phyloP scores from a whole-genome alignment of 37 sponge, comb jelly and placozoan genomes.

The Crambe crambe region DNA sequence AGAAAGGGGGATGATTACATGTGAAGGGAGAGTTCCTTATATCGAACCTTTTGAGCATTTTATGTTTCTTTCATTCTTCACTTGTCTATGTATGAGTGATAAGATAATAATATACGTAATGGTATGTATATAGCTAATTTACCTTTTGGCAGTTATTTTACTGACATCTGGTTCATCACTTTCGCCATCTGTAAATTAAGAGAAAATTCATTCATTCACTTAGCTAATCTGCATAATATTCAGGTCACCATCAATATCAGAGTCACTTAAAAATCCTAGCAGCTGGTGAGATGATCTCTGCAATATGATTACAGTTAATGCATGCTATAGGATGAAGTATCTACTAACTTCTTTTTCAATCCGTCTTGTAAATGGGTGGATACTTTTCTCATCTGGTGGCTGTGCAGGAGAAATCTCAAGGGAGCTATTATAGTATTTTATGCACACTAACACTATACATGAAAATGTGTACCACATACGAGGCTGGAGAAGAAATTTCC shows the following conservation, averaged over 20 bases:
- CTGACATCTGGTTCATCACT: neutral
- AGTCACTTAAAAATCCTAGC: slow-evolving; percentile 1
- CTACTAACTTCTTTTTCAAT: neutral
- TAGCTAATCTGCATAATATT: slow-evolving; percentile 31
- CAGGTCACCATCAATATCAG: slow-evolving; percentile 20
- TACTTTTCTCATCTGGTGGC: neutral
- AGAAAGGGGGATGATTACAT: too few relatives aligned
- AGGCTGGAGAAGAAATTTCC: too few relatives aligned
- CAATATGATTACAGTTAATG: neutral
- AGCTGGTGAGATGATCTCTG: neutral
- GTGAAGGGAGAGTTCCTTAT: too few relatives aligned
- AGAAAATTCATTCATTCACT: slow-evolving; percentile 1
- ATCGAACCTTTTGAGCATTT: too few relatives aligned
- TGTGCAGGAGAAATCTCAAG: neutral
- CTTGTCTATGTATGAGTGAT: too few relatives aligned
- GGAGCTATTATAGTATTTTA: neutral
- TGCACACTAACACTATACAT: neutral
- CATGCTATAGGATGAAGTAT: neutral
- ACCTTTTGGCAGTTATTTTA: neutral
- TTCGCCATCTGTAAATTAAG: neutral
- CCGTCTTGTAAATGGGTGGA: neutral
- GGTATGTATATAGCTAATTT: too few relatives aligned
- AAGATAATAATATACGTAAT: too few relatives aligned
- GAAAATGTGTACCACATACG: too few relatives aligned
- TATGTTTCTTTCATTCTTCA: too few relatives aligned